Evolutionary conservation across 2,113 vertebrate species (phyloP), one percentile per base, ranked within the genome.

Genomic region (Eupsittula cactorum): DNA sequence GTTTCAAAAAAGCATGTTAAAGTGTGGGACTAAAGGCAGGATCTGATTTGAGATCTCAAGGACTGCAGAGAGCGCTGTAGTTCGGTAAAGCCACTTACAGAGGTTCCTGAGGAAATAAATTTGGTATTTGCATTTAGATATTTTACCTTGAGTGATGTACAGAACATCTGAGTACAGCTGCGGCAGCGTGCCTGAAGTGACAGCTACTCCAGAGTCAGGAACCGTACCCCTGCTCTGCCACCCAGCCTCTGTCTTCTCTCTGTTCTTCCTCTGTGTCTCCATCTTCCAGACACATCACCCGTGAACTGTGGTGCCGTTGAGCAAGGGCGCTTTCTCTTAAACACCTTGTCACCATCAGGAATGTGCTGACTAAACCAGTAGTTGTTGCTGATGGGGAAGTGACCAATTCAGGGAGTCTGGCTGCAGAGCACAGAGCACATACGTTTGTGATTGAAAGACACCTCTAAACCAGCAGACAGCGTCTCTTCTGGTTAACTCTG

Each of bases 181-280:
- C 1, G 0, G 6, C 4, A 53, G 90, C 17, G 0, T 1, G 5
- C 39, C 46, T 17, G 25, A 33, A 13, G 8, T 4, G n/a, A 20
- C 29, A 19, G 46, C 24, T 57, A 19, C 41, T 6, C 33, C 0
- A 7, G 33, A 35, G 33, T 27, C 23, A 13, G n/a, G 6, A 28
- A 49, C 44, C 0, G 0, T 60, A 8, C 7, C 21, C 25, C 29
- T 59, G 71, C 24, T 46, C 8, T 4, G 0, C 14, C 2, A 1
- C 55, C 21, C 5, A 0, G 9, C 28, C 13, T 41, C 28, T 33
- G 14, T 16, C 27, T 71, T 60, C 31, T 41, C 17, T 41, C 9
- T 31, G 35, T 77, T 16, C 55, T 67, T 55, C 17, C 24, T 64
- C 13, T 27, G 0, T 24, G 20, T 59, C 46, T 79, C 50, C 80